Conservation (phyloP, 2,113 vertebrate species). For the Nematolebias whitei region DNA sequence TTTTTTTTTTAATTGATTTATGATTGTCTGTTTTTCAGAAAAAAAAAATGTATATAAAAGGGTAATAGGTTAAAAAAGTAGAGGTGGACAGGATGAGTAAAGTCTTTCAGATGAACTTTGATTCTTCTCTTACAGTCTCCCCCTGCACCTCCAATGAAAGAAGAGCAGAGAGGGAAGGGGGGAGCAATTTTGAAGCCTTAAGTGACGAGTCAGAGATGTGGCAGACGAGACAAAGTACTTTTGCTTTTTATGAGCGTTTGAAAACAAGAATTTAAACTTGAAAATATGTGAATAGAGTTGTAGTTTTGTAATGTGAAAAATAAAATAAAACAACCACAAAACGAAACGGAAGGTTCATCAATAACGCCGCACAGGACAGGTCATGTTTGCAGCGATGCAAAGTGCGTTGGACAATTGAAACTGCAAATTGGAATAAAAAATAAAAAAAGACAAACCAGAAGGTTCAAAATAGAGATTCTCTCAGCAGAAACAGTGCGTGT, state of each 20-base stretch:
- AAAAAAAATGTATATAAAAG: slow-evolving; percentile 75
- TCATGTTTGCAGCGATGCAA: slow-evolving; percentile 79
- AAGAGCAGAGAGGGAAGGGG: slow-evolving; percentile 52
- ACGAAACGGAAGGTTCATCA: slow-evolving; percentile 54
- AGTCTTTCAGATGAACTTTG: slow-evolving; percentile 53
- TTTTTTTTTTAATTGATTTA: slow-evolving; percentile 68
- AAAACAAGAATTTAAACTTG: slow-evolving; percentile 86
- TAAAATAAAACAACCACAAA: slow-evolving; percentile 39
- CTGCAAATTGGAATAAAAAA: slow-evolving; percentile 77
- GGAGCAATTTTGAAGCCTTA: slow-evolving; percentile 81
- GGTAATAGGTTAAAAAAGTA: slow-evolving; percentile 58
- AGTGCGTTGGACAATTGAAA: slow-evolving; percentile 83
- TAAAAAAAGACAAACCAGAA: slow-evolving; percentile 50
- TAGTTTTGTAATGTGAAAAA: slow-evolving; percentile 89
- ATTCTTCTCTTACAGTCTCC: slow-evolving; percentile 69
- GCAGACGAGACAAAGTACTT: slow-evolving; percentile 70
- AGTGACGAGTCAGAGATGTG: slow-evolving; percentile 67
- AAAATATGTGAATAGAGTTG: slow-evolving; percentile 88
- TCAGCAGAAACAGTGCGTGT: slow-evolving; percentile 69
- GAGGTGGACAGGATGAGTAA: slow-evolving; percentile 69
- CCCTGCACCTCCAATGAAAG: slow-evolving; percentile 56
- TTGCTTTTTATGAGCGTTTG: slow-evolving; percentile 80
- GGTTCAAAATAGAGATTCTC: slow-evolving; percentile 68
- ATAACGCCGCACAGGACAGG: slow-evolving; percentile 66
- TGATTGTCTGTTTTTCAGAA: slow-evolving; percentile 68